Conservation (phyloP, 1,140 invertebrate genomes). For the Leptinotarsa undecemlineata region DNA sequence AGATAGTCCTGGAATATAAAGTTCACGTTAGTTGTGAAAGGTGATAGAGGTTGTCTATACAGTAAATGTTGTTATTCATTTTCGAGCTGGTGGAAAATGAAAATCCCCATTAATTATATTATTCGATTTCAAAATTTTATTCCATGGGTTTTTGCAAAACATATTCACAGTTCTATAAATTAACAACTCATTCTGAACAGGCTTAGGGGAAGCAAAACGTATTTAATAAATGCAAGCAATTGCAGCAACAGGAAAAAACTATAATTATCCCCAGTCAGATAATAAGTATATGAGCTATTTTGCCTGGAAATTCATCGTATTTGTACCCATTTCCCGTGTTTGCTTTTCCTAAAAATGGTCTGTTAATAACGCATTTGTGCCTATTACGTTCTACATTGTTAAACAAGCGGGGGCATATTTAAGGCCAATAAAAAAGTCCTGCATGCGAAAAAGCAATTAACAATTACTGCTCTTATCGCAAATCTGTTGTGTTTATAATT, state of each 20-base stretch:
- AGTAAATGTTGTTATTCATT: no score
- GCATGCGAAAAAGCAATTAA: slow-evolving; percentile 55
- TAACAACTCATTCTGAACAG: no score
- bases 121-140: no score
- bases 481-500: slow-evolving; percentile 55
- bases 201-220: no score
- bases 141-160: no score
- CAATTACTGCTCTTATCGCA: slow-evolving; percentile 53
- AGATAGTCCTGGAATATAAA: no score
- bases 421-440: slow-evolving; percentile 46
- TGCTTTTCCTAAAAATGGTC: slow-evolving; percentile 4
- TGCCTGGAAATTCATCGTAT: background rate
- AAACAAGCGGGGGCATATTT: slow-evolving; percentile 44
- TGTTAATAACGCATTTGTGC: slow-evolving; percentile 36
- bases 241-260: background rate
- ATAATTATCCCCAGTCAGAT: background rate
- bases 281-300: background rate
- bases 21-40: no score
- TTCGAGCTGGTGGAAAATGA: no score
- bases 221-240: background rate
- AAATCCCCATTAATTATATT: no score
- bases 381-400: slow-evolving; percentile 42
- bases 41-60: no score
- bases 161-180: no score
- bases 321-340: slow-evolving; percentile 11